A percentile compares a stretch with the other conserved stretches of the same genome.
These are phyloP conservation scores for Phyllopteryx taeniolatus DNA, from an alignment of 2,113 vertebrate species.

Conservation along the genomic window DNA sequence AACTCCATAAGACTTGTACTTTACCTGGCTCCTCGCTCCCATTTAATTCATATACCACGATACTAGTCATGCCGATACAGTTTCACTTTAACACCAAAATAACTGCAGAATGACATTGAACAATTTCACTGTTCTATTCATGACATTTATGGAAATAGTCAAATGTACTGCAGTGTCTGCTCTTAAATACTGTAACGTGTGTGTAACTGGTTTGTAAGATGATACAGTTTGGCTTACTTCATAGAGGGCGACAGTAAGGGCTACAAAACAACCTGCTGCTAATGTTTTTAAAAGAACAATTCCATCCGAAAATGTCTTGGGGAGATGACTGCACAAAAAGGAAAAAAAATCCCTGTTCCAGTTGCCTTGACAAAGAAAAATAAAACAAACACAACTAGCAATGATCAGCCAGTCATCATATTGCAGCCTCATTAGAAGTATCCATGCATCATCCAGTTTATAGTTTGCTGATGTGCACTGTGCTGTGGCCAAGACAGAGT, in stretches of 20 bases:
- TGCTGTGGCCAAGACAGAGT: conserved; percentile 30
- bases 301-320: background rate
- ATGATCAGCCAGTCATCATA: background rate
- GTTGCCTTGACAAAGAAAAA: too few species aligned
- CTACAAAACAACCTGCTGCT: background rate
- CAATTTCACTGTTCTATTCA: background rate
- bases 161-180: too few species aligned
- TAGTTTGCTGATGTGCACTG: conserved; percentile 19
- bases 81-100: background rate
- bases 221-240: too few species aligned
- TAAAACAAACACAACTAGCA: background rate
- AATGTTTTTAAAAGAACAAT: too few species aligned
- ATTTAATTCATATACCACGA: conserved; percentile 7
- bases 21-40: conserved; percentile 2
- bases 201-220: too few species aligned
- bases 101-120: background rate
- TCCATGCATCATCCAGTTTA: conserved; percentile 11
- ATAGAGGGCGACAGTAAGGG: too few species aligned
- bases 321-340: too few species aligned
- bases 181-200: too few species aligned
- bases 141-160: background rate
- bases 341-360: too few species aligned
- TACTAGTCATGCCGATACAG: background rate
- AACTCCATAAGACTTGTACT: conserved; percentile 32
- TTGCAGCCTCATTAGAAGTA: conserved; percentile 9